These are phyloP conservation scores for Limnephilus lunatus DNA, from an alignment of 2,888 invertebrate genomes.

Conservation along the genomic window DNA sequence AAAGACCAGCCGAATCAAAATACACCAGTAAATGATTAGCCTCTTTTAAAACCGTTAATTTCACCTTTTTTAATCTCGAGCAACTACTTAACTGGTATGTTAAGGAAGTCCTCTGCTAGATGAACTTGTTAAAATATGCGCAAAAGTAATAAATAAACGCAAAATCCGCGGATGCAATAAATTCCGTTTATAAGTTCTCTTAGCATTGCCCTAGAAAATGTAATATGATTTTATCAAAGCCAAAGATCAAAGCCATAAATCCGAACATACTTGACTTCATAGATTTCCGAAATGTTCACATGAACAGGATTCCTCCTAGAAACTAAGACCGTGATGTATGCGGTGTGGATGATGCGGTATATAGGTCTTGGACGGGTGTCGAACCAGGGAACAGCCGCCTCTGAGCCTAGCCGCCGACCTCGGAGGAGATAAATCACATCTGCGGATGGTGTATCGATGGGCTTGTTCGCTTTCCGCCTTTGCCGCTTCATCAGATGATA, in stretches of 20 bases:
- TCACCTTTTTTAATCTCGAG: neutral
- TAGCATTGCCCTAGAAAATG: neutral
- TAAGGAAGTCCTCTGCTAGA: neutral
- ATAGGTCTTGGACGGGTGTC: constrained; percentile 41
- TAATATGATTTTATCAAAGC: neutral
- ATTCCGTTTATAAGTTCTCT: neutral
- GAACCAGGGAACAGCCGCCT: constrained; percentile 41
- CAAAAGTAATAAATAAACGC: neutral
- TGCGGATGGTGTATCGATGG: constrained; percentile 13
- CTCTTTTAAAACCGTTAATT: neutral
- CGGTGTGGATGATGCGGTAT: constrained; percentile 2
- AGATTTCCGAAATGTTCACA: neutral
- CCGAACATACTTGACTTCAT: neutral
- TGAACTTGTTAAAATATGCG: neutral
- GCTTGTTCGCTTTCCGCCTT: constrained; percentile 6
- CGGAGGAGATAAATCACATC: constrained; percentile 23
- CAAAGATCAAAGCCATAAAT: neutral
- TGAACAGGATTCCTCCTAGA: neutral
- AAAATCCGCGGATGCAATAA: neutral
- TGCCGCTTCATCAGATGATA: neutral
- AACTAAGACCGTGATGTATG: neutral
- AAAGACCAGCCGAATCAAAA: too few species aligned
- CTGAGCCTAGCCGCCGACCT: constrained; percentile 26
- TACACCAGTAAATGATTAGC: too few species aligned
- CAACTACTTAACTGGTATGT: neutral